A percentile compares a stretch with the other conserved stretches of the same genome.
These are phyloP conservation scores for Paraplagusia blochii DNA, from an alignment of 2,113 vertebrate species.

Conservation along the genomic window DNA sequence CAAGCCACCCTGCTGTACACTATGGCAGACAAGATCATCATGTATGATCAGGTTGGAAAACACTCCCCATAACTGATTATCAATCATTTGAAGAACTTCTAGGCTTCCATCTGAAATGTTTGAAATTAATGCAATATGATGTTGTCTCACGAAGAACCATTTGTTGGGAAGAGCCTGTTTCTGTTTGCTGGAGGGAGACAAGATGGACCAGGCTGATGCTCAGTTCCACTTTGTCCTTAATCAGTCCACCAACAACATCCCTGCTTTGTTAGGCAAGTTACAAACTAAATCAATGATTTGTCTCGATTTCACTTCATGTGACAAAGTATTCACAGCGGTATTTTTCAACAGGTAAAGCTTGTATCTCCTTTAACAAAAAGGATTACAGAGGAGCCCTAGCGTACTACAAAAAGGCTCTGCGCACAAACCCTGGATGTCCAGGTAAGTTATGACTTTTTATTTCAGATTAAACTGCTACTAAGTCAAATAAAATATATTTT, in stretches of 20 bases:
- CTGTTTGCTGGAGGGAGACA: conserved; percentile 98
- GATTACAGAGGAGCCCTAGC: conserved; percentile 97
- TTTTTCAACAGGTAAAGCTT: conserved; percentile 88
- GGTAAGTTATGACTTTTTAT: too few relatives aligned
- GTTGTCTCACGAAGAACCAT: conserved; percentile 85
- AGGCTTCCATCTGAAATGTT: neutral
- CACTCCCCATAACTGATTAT: neutral
- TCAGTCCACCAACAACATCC: conserved; percentile 98
- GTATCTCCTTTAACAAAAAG: conserved; percentile 99
- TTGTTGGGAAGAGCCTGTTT: conserved; percentile 97
- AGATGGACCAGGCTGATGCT: conserved; percentile 99
- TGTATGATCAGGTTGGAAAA: conserved; percentile 95
- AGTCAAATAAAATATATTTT: too few relatives aligned
- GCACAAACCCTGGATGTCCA: conserved; percentile 96
- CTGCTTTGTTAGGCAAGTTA: conserved; percentile 88
- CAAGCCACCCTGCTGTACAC: conserved; percentile 97
- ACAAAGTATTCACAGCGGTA: conserved; percentile 7
- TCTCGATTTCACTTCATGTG: neutral
- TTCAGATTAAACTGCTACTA: too few relatives aligned
- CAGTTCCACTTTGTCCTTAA: conserved; percentile 99
- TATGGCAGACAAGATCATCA: conserved; percentile 99
- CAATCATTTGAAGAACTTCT: neutral
- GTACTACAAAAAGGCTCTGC: conserved; percentile 97
- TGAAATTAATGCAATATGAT: neutral
- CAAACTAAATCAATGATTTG: neutral